Conservation (phyloP, 2,888 invertebrate genomes). For the Heliconius charithonia region DNA sequence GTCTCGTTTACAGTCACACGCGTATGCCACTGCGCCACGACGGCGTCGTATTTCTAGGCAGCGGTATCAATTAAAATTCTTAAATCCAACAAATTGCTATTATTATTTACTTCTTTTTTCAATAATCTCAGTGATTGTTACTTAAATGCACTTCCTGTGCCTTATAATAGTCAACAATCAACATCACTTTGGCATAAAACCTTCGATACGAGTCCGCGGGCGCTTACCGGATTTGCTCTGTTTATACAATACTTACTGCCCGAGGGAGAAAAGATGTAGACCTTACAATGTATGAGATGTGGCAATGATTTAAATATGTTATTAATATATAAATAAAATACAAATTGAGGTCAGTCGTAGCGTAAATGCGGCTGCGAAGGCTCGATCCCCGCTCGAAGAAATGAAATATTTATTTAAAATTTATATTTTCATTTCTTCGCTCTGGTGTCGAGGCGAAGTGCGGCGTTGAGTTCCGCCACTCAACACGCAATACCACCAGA, state of each 20-base stretch:
- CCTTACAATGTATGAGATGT: slow-evolving; percentile 42
- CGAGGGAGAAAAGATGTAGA: slow-evolving; percentile 55
- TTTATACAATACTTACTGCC: slow-evolving; percentile 75
- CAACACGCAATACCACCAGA: no score
- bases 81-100: not conserved
- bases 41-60: not conserved
- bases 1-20: no score
- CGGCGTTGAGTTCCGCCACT: no score
- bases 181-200: slow-evolving; percentile 42
- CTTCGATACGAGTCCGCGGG: slow-evolving; percentile 45
- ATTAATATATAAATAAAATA: not conserved
- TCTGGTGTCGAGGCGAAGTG: no score
- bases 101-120: slow-evolving; percentile 17
- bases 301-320: not conserved
- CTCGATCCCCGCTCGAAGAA: no score
- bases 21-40: no score
- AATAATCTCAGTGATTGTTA: slow-evolving; percentile 32
- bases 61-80: not conserved
- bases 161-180: slow-evolving; percentile 38
- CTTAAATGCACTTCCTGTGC: slow-evolving; percentile 42
- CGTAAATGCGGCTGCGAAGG: no score
- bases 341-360: not conserved
- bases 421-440: no score
- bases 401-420: no score
- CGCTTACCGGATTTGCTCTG: slow-evolving; percentile 72